These are phyloP conservation scores for Notodonta ziczac DNA, from an alignment of 2,888 invertebrate genomes.

Conservation along the genomic window DNA sequence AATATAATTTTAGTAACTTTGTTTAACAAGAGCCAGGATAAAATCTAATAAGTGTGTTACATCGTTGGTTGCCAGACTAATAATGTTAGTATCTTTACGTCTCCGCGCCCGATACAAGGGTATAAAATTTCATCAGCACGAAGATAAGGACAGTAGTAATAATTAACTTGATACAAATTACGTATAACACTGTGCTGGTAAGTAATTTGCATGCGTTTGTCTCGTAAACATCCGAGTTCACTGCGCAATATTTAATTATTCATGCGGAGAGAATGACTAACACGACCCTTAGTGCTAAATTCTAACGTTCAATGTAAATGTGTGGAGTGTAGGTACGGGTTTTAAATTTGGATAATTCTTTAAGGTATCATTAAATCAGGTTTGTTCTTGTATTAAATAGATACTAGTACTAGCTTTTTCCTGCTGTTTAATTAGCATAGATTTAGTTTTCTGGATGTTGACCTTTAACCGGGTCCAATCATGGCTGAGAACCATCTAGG, in stretches of 20 bases:
- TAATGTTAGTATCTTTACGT: constrained; percentile 38
- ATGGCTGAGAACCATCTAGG: too few relatives aligned
- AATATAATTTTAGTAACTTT: not conserved
- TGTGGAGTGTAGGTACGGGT: constrained; percentile 17
- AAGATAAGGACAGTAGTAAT: constrained; percentile 52
- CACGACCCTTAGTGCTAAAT: constrained; percentile 34
- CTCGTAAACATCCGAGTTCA: constrained; percentile 58
- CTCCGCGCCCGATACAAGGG: constrained; percentile 41
- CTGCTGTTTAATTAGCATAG: too few relatives aligned
- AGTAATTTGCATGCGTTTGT: constrained; percentile 55
- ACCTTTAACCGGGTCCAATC: too few relatives aligned
- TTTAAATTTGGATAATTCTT: constrained; percentile 26
- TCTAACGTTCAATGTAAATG: constrained; percentile 27
- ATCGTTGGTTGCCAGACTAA: constrained; percentile 25
- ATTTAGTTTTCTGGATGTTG: too few relatives aligned
- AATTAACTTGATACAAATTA: constrained; percentile 58
- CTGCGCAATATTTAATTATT: constrained; percentile 58
- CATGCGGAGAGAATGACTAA: constrained; percentile 41
- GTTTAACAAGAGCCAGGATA: not conserved
- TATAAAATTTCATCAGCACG: constrained; percentile 57
- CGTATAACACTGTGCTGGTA: constrained; percentile 48
- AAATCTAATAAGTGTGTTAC: constrained; percentile 16
- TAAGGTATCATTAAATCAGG: not conserved
- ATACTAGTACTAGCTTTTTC: too few relatives aligned
- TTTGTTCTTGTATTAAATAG: not conserved